Conservation (phyloP, 2,113 vertebrate species). For the Anguilla rostrata region DNA sequence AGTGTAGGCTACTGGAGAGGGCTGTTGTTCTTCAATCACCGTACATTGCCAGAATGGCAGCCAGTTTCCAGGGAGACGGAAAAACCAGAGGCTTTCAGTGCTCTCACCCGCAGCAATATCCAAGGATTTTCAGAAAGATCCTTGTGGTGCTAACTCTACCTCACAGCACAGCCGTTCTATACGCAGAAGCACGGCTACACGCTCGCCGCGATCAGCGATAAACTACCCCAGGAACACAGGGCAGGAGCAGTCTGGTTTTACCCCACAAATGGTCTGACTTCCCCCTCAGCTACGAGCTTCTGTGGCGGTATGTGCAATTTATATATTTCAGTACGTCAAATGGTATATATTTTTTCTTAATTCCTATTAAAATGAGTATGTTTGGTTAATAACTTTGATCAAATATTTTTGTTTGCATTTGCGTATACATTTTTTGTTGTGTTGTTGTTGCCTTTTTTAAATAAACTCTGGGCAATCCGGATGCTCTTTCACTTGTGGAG, state of each 20-base stretch:
- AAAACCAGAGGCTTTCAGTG: conserved; percentile 72
- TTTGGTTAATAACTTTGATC: neutral
- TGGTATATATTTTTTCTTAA: neutral
- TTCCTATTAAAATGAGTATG: conserved; percentile 4
- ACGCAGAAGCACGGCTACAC: conserved; percentile 41
- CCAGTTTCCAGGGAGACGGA: conserved; percentile 80
- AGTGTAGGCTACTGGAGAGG: conserved; percentile 50
- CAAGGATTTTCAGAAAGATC: conserved; percentile 69
- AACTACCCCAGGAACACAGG: neutral
- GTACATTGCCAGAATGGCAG: conserved; percentile 64
- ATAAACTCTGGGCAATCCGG: neutral
- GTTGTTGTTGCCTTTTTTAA: neutral
- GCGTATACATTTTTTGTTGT: neutral
- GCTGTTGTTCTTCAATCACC: conserved; percentile 65
- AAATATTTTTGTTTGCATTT: neutral
- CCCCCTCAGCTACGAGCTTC: conserved; percentile 38
- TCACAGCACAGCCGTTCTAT: conserved; percentile 52
- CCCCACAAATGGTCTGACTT: conserved; percentile 44
- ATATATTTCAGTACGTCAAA: neutral
- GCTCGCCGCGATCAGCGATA: neutral
- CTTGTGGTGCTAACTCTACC: conserved; percentile 69
- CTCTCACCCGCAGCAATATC: conserved; percentile 66
- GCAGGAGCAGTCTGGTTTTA: conserved; percentile 6
- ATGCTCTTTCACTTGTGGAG: neutral
- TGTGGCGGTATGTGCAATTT: conserved; percentile 63